Evolutionary conservation across 1,140 invertebrate genomes (phyloP).

Genomic region (Bombus sibiricus): DNA sequence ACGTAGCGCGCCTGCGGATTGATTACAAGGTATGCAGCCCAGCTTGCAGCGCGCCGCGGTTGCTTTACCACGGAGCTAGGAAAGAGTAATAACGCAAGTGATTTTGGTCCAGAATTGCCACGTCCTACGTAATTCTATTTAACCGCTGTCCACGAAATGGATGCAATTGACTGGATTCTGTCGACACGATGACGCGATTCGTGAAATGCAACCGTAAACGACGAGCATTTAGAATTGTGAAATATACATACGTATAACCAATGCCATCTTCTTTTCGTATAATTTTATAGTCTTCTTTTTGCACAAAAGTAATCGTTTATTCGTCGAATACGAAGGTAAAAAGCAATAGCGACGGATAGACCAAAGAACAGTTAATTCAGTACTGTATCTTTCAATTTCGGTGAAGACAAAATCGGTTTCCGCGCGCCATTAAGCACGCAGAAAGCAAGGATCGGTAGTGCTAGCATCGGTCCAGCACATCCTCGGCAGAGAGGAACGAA

Average conservation of each 20-base stretch:
- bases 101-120: not conserved
- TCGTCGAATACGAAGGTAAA: too few species aligned
- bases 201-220: not conserved
- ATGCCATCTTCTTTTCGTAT: not conserved
- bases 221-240: too few species aligned
- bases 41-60: not conserved
- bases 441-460: not conserved
- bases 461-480: not conserved
- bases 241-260: not conserved
- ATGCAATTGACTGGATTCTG: not conserved
- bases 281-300: not conserved
- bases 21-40: conserved; percentile 71
- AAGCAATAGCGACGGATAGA: too few species aligned
- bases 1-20: conserved; percentile 68
- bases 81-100: not conserved
- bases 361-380: too few species aligned
- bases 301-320: not conserved
- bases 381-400: not conserved
- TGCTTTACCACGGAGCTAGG: not conserved
- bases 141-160: not conserved
- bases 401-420: not conserved
- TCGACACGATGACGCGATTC: not conserved
- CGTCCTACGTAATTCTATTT: not conserved
- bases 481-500: not conserved
- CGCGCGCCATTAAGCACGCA: not conserved